Percentiles rank a stretch among this genome's conserved stretches.
Evolutionary conservation across 2,888 invertebrate species (phyloP).

Genomic region (Notodonta dromedarius): DNA sequence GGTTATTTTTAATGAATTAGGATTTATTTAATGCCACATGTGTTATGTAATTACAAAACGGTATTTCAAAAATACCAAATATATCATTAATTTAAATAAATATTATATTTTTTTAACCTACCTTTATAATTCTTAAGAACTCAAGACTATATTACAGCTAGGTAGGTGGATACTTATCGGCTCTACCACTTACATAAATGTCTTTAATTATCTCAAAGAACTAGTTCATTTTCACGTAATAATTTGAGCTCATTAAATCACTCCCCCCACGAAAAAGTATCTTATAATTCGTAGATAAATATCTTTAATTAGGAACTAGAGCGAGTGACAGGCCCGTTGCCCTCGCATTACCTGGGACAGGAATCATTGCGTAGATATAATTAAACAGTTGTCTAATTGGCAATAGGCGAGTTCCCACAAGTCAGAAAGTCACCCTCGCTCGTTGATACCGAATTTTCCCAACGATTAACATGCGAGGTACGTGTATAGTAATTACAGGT

Average conservation of each 20-base stretch:
- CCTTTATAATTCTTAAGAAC: too few species aligned
- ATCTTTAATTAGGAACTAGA: conserved; percentile 59
- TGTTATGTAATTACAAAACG: too few species aligned
- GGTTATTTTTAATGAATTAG: too few species aligned
- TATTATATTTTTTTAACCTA: too few species aligned
- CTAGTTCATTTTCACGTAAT: conserved; percentile 41
- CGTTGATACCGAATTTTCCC: conserved; percentile 70
- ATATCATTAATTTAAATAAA: too few species aligned
- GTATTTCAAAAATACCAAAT: too few species aligned
- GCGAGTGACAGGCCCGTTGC: conserved; percentile 48
- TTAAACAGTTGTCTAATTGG: conserved; percentile 82
- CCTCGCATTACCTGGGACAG: conserved; percentile 55
- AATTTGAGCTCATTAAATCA: conserved; percentile 60
- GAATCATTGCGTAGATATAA: conserved; percentile 65
- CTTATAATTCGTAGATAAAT: conserved; percentile 62
- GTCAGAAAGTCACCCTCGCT: conserved; percentile 75
- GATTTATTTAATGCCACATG: too few species aligned
- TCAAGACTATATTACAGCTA: too few species aligned
- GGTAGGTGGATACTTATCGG: too few species aligned
- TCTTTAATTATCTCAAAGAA: conserved; percentile 47
- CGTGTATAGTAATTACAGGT: conserved; percentile 65
- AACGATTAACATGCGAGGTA: conserved; percentile 73
- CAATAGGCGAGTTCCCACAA: conserved; percentile 80
- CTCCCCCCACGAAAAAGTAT: conserved; percentile 53
- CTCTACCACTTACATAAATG: not conserved